Evolutionary conservation across 2,888 invertebrate species (phyloP).

Genomic region (Flabesymbios commensalis): DNA sequence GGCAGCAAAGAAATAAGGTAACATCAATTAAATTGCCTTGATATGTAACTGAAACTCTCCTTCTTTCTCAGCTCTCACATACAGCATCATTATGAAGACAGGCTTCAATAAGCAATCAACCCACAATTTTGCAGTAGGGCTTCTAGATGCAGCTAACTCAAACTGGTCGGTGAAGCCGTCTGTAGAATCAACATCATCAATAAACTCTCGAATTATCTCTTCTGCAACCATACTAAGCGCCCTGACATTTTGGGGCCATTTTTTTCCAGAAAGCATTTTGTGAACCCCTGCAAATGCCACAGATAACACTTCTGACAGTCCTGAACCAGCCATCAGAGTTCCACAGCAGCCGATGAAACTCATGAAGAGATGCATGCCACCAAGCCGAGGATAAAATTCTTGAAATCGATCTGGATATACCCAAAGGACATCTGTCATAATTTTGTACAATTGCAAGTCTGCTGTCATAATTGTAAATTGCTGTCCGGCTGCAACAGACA

Average conservation of each 20-base stretch:
- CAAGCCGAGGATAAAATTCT: conserved; percentile 24
- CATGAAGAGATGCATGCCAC: conserved; percentile 40
- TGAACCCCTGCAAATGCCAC: conserved; percentile 34
- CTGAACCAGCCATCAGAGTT: conserved; percentile 33
- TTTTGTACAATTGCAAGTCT: conserved; percentile 29
- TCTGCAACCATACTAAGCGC: conserved; percentile 29
- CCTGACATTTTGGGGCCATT: conserved; percentile 35
- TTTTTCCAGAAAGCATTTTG: conserved; percentile 38
- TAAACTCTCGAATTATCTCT: conserved; percentile 22
- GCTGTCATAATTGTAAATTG: conserved; percentile 21
- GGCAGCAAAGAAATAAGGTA: conserved; percentile 39
- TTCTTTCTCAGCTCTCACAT: conserved; percentile 32
- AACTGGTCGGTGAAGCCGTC: neutral
- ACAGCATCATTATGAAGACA: conserved; percentile 33
- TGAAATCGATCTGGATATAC: conserved; percentile 26
- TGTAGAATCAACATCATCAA: neutral
- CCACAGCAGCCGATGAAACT: conserved; percentile 37
- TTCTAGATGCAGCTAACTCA: neutral
- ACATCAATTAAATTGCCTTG: conserved; percentile 25
- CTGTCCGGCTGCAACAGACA: conserved; percentile 21
- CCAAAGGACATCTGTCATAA: conserved; percentile 30
- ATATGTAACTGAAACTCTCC: conserved; percentile 35
- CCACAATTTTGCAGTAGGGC: conserved; percentile 18
- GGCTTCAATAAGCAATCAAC: conserved; percentile 31
- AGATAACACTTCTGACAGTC: conserved; percentile 31